These are phyloP conservation scores for Ispidina picta DNA, from an alignment of 2,797 vertebrate species.

Conservation along the genomic window DNA sequence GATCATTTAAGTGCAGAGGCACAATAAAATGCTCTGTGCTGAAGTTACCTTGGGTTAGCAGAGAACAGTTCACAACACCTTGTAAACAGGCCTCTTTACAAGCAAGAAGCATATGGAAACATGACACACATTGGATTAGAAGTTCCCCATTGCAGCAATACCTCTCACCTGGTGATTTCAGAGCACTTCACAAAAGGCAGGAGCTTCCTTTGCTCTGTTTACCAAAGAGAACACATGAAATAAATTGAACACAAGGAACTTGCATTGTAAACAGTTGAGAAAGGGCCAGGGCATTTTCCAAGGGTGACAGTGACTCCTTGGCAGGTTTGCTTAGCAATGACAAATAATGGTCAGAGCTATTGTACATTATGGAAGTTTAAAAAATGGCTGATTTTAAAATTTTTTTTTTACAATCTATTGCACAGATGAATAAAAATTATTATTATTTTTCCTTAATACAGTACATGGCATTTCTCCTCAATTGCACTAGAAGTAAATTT, in stretches of 20 bases:
- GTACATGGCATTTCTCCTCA: conserved; percentile 66
- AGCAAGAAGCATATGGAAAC: conserved; percentile 10
- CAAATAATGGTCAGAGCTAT: conserved; percentile 55
- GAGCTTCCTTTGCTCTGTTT: neutral
- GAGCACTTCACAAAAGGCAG: neutral
- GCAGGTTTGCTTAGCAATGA: conserved; percentile 18
- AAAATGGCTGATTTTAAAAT: neutral
- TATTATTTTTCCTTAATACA: conserved; percentile 14
- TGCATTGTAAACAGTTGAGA: neutral
- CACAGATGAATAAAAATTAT: neutral
- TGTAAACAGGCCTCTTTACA: neutral
- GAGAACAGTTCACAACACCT: conserved; percentile 1
- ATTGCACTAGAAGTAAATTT: conserved; percentile 70
- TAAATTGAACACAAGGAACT: neutral
- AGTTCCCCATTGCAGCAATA: neutral
- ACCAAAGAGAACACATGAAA: neutral
- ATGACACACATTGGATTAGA: neutral
- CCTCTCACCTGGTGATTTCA: neutral
- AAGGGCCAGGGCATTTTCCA: neutral
- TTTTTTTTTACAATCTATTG: neutral
- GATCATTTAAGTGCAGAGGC: conserved; percentile 62
- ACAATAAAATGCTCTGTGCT: neutral
- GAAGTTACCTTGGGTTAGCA: conserved; percentile 1
- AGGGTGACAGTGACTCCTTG: neutral
- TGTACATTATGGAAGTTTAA: neutral